Evolutionary conservation across 2,797 vertebrate genomes (phyloP).

Genomic region (Gymnoscopelus braueri): DNA sequence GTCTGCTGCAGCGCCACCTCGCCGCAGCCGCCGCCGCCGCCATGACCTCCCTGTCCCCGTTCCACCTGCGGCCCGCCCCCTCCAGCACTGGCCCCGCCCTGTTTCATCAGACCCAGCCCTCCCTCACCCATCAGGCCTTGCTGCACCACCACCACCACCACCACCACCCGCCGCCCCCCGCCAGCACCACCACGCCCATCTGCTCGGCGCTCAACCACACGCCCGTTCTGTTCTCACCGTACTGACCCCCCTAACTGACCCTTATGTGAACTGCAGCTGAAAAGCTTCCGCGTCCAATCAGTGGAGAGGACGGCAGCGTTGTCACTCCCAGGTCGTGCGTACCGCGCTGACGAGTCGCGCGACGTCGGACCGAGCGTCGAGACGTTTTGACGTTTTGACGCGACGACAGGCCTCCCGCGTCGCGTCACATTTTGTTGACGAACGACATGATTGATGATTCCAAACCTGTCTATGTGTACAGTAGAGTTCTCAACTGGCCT

Average conservation of each 20-base stretch:
- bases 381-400: too few relatives aligned
- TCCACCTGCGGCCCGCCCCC: conserved; percentile 82
- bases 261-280: conserved; percentile 28
- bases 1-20: conserved; percentile 84
- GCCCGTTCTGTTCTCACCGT: conserved; percentile 90
- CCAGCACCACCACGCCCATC: conserved; percentile 86
- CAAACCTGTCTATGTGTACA: too few relatives aligned
- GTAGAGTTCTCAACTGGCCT: too few relatives aligned
- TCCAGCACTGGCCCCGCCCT: conserved; percentile 83
- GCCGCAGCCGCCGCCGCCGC: conserved; percentile 86
- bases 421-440: too few relatives aligned
- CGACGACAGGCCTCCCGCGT: too few relatives aligned
- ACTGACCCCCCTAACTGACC: conserved; percentile 79
- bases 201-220: conserved; percentile 83
- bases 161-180: conserved; percentile 81
- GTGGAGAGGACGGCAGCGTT: too few relatives aligned
- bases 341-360: too few relatives aligned
- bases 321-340: too few relatives aligned
- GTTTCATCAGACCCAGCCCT: conserved; percentile 86
- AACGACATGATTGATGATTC: too few relatives aligned
- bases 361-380: too few relatives aligned
- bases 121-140: conserved; percentile 85
- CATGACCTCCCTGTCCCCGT: conserved; percentile 84
- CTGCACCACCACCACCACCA: conserved; percentile 81
- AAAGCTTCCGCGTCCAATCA: too few relatives aligned